Conservation (phyloP, 2,888 invertebrate species). For the Hypena proboscidalis region DNA sequence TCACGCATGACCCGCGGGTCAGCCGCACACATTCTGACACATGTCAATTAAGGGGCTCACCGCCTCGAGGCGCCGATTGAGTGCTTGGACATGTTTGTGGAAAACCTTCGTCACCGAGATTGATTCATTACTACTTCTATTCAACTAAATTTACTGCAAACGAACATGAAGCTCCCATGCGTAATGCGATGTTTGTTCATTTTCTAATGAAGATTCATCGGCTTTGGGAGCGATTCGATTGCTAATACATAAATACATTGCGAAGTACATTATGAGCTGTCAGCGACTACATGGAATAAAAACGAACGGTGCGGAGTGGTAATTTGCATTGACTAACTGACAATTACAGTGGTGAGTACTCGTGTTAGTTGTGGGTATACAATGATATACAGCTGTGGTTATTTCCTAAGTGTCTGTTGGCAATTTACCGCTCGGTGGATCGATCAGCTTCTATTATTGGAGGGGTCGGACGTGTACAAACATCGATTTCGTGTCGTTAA, state of each 20-base stretch:
- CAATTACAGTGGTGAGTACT: constrained; percentile 63
- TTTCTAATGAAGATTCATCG: constrained; percentile 60
- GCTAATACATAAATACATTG: constrained; percentile 29
- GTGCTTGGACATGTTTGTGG: constrained; percentile 82
- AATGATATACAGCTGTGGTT: constrained; percentile 70
- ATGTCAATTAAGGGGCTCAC: constrained; percentile 82
- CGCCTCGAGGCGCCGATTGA: constrained; percentile 77
- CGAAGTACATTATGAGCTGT: constrained; percentile 21
- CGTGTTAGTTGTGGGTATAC: constrained; percentile 52
- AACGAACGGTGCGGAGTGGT: constrained; percentile 31
- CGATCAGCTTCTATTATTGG: constrained; percentile 82
- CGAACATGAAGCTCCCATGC: constrained; percentile 47
- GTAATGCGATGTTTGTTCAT: constrained; percentile 49
- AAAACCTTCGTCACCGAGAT: constrained; percentile 72
- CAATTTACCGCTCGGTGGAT: constrained; percentile 78
- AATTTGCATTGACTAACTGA: constrained; percentile 63
- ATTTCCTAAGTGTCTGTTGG: constrained; percentile 74
- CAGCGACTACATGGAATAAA: constrained; percentile 31
- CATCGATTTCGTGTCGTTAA: constrained; percentile 83
- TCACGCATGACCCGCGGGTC: constrained; percentile 81
- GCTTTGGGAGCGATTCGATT: constrained; percentile 23
- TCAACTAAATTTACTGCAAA: constrained; percentile 60
- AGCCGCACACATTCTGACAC: constrained; percentile 81
- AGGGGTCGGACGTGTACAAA: constrained; percentile 84
- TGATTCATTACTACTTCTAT: constrained; percentile 78